Percentiles rank a stretch among this genome's conserved stretches.
Conservation (phyloP, 2,888 invertebrate species). For the Pinctada fucata region DNA sequence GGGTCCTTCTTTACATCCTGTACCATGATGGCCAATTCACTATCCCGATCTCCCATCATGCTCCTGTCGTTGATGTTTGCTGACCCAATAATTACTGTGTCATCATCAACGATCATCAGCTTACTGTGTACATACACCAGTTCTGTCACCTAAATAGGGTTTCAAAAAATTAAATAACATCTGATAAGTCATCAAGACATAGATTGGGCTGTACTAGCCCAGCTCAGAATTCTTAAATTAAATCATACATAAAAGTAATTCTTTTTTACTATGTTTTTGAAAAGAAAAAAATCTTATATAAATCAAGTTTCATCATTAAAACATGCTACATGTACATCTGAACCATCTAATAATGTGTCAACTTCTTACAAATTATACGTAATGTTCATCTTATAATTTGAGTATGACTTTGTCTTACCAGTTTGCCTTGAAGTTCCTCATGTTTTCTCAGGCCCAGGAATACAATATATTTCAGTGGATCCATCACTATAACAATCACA, state of each 20-base stretch:
- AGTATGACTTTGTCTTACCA: constrained; percentile 74
- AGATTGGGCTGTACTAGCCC: neutral
- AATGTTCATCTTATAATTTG: too few species aligned
- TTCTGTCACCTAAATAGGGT: constrained; percentile 85
- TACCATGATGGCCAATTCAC: constrained; percentile 90
- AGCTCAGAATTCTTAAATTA: too few species aligned
- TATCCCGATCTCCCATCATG: constrained; percentile 94
- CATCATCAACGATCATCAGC: constrained; percentile 95
- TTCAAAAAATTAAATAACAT: neutral
- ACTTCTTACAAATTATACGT: too few species aligned
- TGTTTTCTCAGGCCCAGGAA: constrained; percentile 94
- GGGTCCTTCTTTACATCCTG: constrained; percentile 81
- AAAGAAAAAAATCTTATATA: too few species aligned
- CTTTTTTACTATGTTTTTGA: too few species aligned
- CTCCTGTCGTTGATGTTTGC: constrained; percentile 99
- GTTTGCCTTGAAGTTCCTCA: constrained; percentile 84
- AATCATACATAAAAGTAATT: too few species aligned
- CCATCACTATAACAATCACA: constrained; percentile 79
- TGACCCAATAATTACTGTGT: constrained; percentile 94
- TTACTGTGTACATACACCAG: constrained; percentile 98
- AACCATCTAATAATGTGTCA: too few species aligned
- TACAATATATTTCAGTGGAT: constrained; percentile 91
- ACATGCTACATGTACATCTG: too few species aligned
- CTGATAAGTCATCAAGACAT: neutral
- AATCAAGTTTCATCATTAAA: too few species aligned